Evolutionary conservation across 1,140 invertebrate genomes (phyloP), one percentile per base, ranked within the genome.

Genomic region (Drosophila kikkawai): DNA sequence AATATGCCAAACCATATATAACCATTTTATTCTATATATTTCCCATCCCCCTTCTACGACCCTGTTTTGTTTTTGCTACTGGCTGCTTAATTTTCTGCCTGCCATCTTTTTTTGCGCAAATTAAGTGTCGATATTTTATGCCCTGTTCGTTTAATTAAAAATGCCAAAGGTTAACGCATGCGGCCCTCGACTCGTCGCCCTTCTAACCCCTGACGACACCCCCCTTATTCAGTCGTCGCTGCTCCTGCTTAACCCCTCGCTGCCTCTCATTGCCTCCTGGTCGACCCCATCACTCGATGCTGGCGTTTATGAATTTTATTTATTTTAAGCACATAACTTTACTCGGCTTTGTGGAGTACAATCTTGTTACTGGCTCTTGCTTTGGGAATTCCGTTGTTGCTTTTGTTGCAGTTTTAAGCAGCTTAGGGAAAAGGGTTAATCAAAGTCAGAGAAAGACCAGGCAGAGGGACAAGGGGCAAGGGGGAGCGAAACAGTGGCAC

Each of bases 91-190:
- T 84, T 90, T 90, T 80, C 78, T 79, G 85, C 81, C 74, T 75
- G 85, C 77, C 80, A 88, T 78, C 58, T 69, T 77, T 80, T 59
- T 82, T 84, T 80, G 83, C 83, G 85, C 84, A 88, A 88, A 90
- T 88, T 83, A 90, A 88, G 84, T 88, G 84, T 88, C 84, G 84
- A 88, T 88, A 88, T 88, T 90, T 88, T 88, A 88, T 90, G 85
- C 87, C 69, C 79, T 88, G 77, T 84, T 84, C 84, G 80, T 75
- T 88, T 88, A 90, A 88, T 90, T 88, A 88, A 88, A 88, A 88
- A 88, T 88, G 84, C 85, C 85, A 88, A 88, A 88, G 84, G 84
- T 90, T 88, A 88, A 90, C 85, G 76, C 81, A 83, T 82, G 75
- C 66, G 59, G 66, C 68, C 74, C 64, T 44, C 64, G 55, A 77